Evolutionary conservation across 2,797 vertebrate species (phyloP).

Genomic region (Spatula versicolor): DNA sequence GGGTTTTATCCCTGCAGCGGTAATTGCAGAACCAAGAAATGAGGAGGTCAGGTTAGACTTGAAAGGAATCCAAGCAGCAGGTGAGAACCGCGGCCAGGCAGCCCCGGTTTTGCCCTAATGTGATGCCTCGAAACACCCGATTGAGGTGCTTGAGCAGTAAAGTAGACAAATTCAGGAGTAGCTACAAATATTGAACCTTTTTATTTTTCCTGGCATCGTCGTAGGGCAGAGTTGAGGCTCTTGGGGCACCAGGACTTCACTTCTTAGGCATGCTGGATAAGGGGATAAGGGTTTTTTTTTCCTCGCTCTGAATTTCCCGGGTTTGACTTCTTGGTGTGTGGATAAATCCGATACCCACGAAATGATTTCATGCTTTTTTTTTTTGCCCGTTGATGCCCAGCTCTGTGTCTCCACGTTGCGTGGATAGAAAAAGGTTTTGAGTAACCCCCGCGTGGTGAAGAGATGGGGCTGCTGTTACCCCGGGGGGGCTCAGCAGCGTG

Average conservation of each 20-base stretch:
- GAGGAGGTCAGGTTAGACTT: background rate
- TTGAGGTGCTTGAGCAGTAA: background rate
- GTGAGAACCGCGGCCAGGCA: background rate
- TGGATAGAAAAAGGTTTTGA: background rate
- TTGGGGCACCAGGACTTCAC: background rate
- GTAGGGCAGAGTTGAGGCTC: background rate
- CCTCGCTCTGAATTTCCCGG: background rate
- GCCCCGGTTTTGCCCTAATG: background rate
- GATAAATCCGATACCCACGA: accelerated
- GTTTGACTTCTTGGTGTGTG: background rate
- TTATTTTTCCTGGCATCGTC: background rate
- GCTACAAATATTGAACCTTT: background rate
- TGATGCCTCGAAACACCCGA: background rate
- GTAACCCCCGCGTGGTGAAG: background rate
- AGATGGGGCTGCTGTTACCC: background rate
- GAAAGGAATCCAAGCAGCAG: background rate
- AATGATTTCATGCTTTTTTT: background rate
- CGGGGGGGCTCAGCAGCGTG: accelerated
- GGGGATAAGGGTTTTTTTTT: background rate
- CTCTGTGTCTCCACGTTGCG: background rate
- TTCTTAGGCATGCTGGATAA: background rate
- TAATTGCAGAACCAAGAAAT: background rate
- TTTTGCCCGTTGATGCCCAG: background rate
- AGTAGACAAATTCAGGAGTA: background rate
- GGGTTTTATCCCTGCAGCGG: background rate